phyloP scores from a whole-genome alignment of 64 coral and sea anemone genomes.

The Montipora capricornis region DNA sequence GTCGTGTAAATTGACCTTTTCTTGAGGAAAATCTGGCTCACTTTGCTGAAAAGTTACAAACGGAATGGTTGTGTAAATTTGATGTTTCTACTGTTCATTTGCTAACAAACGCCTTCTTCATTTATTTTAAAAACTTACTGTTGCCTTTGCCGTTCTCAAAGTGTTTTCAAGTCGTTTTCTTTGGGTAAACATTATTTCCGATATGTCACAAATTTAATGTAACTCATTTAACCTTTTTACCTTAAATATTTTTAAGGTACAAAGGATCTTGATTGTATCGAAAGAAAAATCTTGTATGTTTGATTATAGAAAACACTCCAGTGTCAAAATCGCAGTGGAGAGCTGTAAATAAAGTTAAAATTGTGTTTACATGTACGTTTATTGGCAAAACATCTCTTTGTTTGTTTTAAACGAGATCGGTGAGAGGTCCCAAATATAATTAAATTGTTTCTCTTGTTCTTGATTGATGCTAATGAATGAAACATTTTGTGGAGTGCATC shows the following conservation, averaged over 20 bases:
- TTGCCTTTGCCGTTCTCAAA: not conserved
- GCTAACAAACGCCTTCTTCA: not conserved
- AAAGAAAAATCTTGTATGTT: not conserved
- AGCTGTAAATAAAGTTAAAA: slow-evolving; percentile 19
- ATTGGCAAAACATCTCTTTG: not conserved
- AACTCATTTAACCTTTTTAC: not conserved
- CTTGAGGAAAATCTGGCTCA: not conserved
- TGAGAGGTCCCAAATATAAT: not conserved
- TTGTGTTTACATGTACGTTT: not conserved
- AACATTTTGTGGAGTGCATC: not conserved
- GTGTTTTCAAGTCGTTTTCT: not conserved
- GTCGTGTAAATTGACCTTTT: not conserved
- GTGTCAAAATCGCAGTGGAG: not conserved
- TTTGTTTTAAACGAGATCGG: not conserved
- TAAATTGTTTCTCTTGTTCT: not conserved
- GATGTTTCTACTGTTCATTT: not conserved
- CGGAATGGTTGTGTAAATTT: not conserved
- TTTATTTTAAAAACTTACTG: not conserved
- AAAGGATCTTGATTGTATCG: not conserved
- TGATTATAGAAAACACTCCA: not conserved
- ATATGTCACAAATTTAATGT: not conserved
- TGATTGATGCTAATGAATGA: not conserved
- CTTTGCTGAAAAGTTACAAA: not conserved
- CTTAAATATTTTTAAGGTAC: too few relatives aligned
- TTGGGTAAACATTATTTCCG: not conserved